phyloP scores from a whole-genome alignment of 2,888 invertebrate species.

The Clunio marinus region DNA sequence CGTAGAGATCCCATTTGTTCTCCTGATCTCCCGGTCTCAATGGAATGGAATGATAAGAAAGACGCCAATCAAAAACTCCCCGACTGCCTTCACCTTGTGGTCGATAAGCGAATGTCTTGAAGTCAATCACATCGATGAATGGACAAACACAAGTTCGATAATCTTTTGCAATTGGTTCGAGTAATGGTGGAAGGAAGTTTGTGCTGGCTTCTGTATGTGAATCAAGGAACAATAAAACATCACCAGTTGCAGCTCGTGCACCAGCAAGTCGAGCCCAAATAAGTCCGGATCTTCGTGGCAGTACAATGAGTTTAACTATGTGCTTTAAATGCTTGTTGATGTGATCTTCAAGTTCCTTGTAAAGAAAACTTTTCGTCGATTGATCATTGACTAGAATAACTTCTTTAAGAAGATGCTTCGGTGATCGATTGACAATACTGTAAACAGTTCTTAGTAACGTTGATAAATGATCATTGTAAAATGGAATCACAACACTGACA shows the following conservation, averaged over 20 bases:
- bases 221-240: constrained; percentile 84
- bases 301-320: constrained; percentile 70
- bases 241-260: constrained; percentile 68
- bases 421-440: constrained; percentile 80
- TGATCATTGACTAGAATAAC: constrained; percentile 85
- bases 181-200: constrained; percentile 86
- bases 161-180: constrained; percentile 83
- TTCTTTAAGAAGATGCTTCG: constrained; percentile 71
- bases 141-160: constrained; percentile 89
- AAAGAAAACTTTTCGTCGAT: constrained; percentile 70
- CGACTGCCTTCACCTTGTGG: constrained; percentile 29
- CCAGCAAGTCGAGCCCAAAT: constrained; percentile 84
- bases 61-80: constrained; percentile 33
- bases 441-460: constrained; percentile 75
- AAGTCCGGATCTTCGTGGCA: constrained; percentile 70
- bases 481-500: constrained; percentile 87
- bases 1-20: constrained; percentile 8
- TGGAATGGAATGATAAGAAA: constrained; percentile 24
- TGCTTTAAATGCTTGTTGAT: constrained; percentile 60
- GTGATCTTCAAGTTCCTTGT: constrained; percentile 70
- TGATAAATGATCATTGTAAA: constrained; percentile 89
- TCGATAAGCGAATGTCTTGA: constrained; percentile 43
- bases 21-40: constrained; percentile 26
- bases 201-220: constrained; percentile 87
- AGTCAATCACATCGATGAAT: constrained; percentile 86